Evolutionary conservation across 2,113 vertebrate species (phyloP), one percentile per base, ranked within the genome.

Genomic region (Gallinago jamesoni): DNA sequence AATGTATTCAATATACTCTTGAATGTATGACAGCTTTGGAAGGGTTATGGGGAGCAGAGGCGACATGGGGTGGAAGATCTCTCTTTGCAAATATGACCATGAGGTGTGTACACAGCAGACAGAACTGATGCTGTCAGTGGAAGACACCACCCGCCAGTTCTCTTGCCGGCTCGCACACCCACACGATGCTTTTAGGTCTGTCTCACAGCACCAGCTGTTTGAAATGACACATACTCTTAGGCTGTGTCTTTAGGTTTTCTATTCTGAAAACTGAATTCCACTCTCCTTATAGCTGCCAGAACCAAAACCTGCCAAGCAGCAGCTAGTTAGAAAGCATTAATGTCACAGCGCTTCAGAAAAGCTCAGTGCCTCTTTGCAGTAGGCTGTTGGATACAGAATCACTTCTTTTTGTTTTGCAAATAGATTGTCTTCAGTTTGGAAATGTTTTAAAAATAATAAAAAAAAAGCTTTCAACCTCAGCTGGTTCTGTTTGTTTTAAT

Each of bases 21-120:
- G 19, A 47, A 47, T 47, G 20, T 21, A 47, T 21, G 45, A 14
- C 43, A 37, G n/a, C 21, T 90, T 48, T 77, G 87, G 31, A 91
- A 67, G 24, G 39, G 10, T 70, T 43, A 6, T 3, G 9, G n/a
- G 33, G 19, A 80, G 33, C 63, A 70, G 74, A 77, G 75, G 25
- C 41, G 72, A 25, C 9, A 2, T 4, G 7, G 19, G 13, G 12
- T 87, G 35, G 64, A 56, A 66, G 50, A 48, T 53, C 10, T 74
- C 27, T 72, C 3, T 31, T 27, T 31, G 12, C 7, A 67, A n/a
- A 31, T 10, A 25, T 0, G 2, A 22, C 25, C 24, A 3, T 3
- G 7, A 1, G 1, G 27, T 0, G 0, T 8, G 16, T 4, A 24
- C 15, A 0, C 0, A 0, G 55, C 72, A 77, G 81, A n/a, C 75